Evolutionary conservation across 1,140 invertebrate species (phyloP).

Genomic region (Neotoxoptera formosana): DNA sequence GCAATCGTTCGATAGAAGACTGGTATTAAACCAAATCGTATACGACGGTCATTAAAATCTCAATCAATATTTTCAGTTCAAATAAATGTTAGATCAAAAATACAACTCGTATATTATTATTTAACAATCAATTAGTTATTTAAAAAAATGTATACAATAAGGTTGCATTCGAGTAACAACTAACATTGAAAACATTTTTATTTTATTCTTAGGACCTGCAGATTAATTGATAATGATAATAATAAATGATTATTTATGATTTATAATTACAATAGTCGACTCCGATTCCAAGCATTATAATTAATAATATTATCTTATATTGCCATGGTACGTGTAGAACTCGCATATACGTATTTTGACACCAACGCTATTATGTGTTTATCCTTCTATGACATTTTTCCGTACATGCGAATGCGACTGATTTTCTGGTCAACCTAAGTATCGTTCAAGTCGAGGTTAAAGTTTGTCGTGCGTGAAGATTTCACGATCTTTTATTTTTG

Average conservation of each 20-base stretch:
- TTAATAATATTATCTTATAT: not conserved
- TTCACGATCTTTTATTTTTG: not conserved
- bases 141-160: not conserved
- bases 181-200: not conserved
- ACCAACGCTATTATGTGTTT: not conserved
- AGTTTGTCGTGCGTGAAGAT: slow-evolving; percentile 28
- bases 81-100: no score
- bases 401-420: not conserved
- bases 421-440: not conserved
- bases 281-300: not conserved
- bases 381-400: not conserved
- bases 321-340: not conserved
- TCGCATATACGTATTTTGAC: not conserved
- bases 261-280: not conserved
- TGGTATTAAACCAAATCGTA: no score
- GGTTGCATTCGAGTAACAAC: not conserved
- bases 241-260: not conserved
- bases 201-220: not conserved
- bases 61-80: no score
- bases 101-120: no score
- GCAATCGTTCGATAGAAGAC: no score
- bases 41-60: no score
- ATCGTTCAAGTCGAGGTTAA: not conserved
- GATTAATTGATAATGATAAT: not conserved
- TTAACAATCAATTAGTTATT: no score